Evolutionary conservation across 2,113 vertebrate genomes (phyloP).

Genomic region (Scolopax mira): DNA sequence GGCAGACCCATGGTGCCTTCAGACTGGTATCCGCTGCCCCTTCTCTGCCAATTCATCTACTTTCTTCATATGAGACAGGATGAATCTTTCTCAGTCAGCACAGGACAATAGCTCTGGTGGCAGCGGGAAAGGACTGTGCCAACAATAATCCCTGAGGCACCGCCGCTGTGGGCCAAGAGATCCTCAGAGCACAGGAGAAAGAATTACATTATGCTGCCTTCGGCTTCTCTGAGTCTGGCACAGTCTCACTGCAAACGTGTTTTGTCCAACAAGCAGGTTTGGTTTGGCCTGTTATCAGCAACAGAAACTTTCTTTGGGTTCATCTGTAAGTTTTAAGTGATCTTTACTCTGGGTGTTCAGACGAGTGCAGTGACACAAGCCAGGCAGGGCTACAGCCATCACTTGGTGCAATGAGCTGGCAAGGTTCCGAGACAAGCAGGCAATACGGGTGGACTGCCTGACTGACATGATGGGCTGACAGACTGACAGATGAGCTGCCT

Average conservation of each 20-base stretch:
- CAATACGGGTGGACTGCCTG: background rate
- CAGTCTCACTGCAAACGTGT: fast-evolving
- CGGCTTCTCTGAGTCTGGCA: background rate
- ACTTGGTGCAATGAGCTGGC: background rate
- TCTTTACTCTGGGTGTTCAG: background rate
- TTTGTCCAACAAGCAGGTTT: background rate
- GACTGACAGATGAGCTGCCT: background rate
- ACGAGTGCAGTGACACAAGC: background rate
- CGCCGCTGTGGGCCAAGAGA: background rate
- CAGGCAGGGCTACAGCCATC: background rate
- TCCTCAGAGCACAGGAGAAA: background rate
- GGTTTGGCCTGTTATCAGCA: background rate
- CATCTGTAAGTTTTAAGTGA: background rate
- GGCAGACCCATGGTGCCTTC: background rate
- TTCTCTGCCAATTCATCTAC: background rate
- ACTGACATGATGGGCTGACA: background rate
- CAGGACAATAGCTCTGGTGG: background rate
- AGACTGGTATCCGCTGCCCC: background rate
- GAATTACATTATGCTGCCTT: background rate
- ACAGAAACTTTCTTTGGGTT: background rate
- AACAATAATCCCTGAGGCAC: background rate
- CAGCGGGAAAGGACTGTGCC: background rate
- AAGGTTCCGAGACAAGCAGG: background rate
- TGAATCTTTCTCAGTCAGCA: background rate
- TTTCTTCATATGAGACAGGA: background rate